Conservation (phyloP, 2,113 vertebrate species). For the Asarcornis scutulata region DNA sequence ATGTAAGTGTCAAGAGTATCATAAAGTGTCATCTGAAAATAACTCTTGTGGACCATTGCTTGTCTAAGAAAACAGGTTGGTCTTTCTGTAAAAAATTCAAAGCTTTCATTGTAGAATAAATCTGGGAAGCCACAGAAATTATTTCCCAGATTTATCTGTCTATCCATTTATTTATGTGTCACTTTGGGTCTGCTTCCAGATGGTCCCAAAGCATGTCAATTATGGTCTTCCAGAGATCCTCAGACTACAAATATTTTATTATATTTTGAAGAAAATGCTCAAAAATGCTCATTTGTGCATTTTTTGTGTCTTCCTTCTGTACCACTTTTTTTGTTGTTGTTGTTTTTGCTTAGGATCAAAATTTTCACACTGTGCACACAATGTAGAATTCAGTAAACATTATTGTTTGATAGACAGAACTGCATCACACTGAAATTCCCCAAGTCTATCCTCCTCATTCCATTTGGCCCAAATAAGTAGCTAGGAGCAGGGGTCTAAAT, state of each 20-base stretch:
- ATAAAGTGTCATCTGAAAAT: background rate
- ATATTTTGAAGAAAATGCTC: background rate
- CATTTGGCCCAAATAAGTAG: background rate
- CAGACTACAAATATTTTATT: fast-evolving
- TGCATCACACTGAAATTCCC: background rate
- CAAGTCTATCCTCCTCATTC: background rate
- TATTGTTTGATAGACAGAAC: background rate
- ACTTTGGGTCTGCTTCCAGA: background rate
- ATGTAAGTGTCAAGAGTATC: background rate
- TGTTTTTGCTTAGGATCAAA: background rate
- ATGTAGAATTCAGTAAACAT: background rate
- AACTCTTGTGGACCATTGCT: background rate
- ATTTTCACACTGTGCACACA: background rate
- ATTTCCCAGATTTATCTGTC: background rate
- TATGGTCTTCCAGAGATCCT: background rate
- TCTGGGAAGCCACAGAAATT: background rate
- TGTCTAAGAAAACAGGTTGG: background rate
- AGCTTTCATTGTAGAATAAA: background rate
- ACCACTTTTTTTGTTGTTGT: background rate
- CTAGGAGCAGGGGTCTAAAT: background rate
- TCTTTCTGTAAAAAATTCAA: background rate
- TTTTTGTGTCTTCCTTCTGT: background rate
- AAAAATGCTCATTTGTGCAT: background rate
- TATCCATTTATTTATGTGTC: background rate
- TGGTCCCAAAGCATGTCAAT: background rate